Percentiles rank a stretch among this genome's conserved stretches.
These are phyloP conservation scores for Chaetops frenatus DNA, from an alignment of 2,113 vertebrate species.

Conservation along the genomic window DNA sequence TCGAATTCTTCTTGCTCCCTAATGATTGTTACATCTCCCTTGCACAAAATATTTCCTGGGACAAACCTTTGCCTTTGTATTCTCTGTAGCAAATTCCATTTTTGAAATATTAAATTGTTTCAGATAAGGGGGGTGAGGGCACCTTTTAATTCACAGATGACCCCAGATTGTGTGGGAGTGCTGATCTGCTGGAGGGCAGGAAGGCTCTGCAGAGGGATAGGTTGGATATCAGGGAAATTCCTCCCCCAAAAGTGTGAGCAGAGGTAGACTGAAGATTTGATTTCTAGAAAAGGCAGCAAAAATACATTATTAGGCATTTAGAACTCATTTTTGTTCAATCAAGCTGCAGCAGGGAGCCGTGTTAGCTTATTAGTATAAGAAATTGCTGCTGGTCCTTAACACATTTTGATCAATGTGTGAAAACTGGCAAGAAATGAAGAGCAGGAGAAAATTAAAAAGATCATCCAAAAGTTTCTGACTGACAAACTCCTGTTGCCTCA, in stretches of 20 bases:
- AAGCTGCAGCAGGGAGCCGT: neutral
- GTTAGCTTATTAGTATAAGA: neutral
- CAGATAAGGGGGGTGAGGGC: neutral
- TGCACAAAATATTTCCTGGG: neutral
- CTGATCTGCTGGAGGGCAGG: neutral
- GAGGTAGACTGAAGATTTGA: neutral
- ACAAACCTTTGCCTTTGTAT: neutral
- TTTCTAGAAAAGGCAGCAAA: neutral
- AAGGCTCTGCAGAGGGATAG: neutral
- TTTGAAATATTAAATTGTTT: neutral
- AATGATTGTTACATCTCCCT: neutral
- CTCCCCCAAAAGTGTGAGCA: neutral
- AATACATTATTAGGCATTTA: neutral
- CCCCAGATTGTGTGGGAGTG: neutral
- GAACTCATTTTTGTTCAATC: conserved; percentile 27
- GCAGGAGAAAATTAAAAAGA: neutral
- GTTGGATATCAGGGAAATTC: neutral
- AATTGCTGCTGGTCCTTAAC: conserved; percentile 29
- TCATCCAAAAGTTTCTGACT: neutral
- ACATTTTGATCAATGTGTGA: neutral
- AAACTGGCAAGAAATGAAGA: neutral
- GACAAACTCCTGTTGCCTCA: neutral
- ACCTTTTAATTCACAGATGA: neutral
- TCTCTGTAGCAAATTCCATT: neutral
- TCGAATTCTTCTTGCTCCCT: neutral